Evolutionary conservation across 2,888 invertebrate species (phyloP), one percentile per base, ranked within the genome.

Genomic region (Adineta ricciae): DNA sequence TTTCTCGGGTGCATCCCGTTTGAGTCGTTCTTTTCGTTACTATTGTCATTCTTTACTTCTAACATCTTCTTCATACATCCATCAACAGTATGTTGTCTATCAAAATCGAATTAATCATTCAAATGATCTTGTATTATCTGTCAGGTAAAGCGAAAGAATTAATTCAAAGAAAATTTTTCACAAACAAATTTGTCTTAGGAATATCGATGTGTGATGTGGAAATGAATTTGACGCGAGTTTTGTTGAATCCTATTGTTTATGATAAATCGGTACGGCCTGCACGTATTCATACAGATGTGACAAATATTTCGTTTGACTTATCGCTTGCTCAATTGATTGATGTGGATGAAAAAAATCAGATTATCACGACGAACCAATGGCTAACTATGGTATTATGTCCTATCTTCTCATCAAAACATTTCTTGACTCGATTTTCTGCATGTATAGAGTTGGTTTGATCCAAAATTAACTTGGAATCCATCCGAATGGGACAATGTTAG

Each of bases 331-430:
- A 92, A 88, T 92, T 92, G 87, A 92, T 92, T 86, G 92, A 92
- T 88, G 92, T 92, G 89, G 95, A 95, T 90, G 95, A 95, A 90
- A 94, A 94, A 90, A 95, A 95, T 90, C 95, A 95, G 91, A 93
- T 95, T 87, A 91, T 95, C 87, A 95, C 95, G 54, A 95, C 95
- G 14, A 95, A 95, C 90, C 94, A 94, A 89, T 95, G 95, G 95
- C 92, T 95, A 88, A 95, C 86, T 73, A 87, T 83, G 52, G 85
- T 85, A 85, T 52, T 24, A 0, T 32, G n/a, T n/a, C n/a, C n/a
- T n/a, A n/a, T n/a, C 27, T 0, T 36, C 8, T 27, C 11, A 83
- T 36, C 9, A 9, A 46, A 50, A 2, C 8, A 27, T 32, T 84
- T 14, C n/a, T 16, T 32, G 19, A 27, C 4, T 64, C 1, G 19